Evolutionary conservation across 2,888 invertebrate species (phyloP), one percentile per base, ranked within the genome.

Genomic region (Nomada ferruginata): DNA sequence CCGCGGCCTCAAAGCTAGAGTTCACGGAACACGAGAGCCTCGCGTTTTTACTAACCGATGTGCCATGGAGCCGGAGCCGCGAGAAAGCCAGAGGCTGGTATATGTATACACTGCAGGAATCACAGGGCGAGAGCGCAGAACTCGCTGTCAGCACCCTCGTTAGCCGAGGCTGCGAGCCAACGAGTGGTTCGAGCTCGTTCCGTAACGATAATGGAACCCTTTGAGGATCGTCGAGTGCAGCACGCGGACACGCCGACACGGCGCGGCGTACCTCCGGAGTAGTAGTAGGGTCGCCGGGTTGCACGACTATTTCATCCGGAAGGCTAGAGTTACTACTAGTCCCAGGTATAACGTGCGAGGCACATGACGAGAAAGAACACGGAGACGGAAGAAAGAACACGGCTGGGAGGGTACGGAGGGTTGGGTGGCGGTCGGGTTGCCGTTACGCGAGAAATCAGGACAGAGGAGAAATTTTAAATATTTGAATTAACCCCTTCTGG

Each of bases 401-500:
- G 65, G 47, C n/a, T 36, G 20, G 20, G 42, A 29, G 29, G 61
- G 61, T 60, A 10, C 26, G 68, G 61, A 47, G 65, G 26, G 44
- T 47, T 18, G 36, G 50, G 55, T 42, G 36, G 64, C n/a, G 61
- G 61, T 64, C 65, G 64, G 72, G 73, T 55, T 69, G 79, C 91
- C 92, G 92, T 93, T 92, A 92, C 92, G 86, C 82, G 86, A 93
- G 93, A 93, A 92, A 90, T 92, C 88, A 84, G 86, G 84, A 52
- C 76, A 81, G 78, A 79, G 71, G 89, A 89, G 89, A 92, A 92
- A 92, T 93, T 92, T 93, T 92, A 91, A 93, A 93, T 93, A 93
- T 93, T 92, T 92, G 93, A 93, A 93, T 93, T 92, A 93, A 93
- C 87, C 93, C 93, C 91, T 91, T 76, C 82, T 74, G 75, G 78